Percentiles rank a stretch among this genome's conserved stretches.
Conservation (phyloP, 2,113 vertebrate genomes). For the Gavialis gangeticus region DNA sequence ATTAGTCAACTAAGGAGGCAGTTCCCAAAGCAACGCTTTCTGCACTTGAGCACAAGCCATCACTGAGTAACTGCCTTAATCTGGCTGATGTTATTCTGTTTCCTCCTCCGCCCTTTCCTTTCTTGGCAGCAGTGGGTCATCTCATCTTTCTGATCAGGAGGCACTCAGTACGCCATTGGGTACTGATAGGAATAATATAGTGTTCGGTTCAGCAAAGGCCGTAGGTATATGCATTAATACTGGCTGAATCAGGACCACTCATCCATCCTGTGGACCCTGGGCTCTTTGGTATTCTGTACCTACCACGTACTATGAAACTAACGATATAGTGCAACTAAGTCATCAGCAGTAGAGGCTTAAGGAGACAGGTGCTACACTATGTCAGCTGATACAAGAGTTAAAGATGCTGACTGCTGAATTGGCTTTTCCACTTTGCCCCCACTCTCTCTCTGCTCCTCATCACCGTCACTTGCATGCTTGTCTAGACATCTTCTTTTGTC, state of each 20-base stretch:
- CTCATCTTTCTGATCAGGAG: background rate
- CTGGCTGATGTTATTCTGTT: background rate
- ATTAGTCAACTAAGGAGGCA: background rate
- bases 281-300: background rate
- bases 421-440: background rate
- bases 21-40: background rate
- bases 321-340: background rate
- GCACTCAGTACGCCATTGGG: background rate
- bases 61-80: background rate
- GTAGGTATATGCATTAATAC: background rate
- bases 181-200: background rate
- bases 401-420: background rate
- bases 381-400: background rate
- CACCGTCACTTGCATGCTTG: background rate
- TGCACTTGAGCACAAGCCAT: background rate
- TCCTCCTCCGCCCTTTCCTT: background rate
- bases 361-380: background rate
- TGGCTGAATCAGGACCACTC: background rate
- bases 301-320: background rate
- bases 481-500: background rate
- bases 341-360: background rate
- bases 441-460: background rate
- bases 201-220: background rate
- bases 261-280: background rate
- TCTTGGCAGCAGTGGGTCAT: background rate